Evolutionary conservation across 2,113 vertebrate genomes (phyloP).

Genomic region (Gavia stellata): DNA sequence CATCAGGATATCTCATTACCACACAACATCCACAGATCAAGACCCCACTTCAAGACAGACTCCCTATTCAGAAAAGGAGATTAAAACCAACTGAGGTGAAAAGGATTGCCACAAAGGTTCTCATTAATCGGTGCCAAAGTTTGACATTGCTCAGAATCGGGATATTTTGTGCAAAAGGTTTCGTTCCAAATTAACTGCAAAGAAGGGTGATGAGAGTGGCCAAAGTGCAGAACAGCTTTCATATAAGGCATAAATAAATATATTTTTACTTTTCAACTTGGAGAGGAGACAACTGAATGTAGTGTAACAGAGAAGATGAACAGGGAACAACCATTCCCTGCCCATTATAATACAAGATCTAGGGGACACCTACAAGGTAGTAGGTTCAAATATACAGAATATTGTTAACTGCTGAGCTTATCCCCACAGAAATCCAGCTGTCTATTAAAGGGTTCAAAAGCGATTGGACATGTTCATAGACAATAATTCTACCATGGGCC

Average conservation of each 20-base stretch:
- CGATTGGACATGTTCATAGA: neutral
- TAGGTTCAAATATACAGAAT: neutral
- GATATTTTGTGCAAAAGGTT: neutral
- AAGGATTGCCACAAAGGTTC: neutral
- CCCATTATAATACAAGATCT: neutral
- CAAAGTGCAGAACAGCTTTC: neutral
- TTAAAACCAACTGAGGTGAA: neutral
- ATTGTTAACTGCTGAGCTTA: slow-evolving; percentile 19
- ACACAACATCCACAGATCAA: neutral
- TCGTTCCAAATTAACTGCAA: neutral
- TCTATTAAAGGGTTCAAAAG: slow-evolving; percentile 6
- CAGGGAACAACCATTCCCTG: neutral
- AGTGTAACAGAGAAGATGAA: neutral
- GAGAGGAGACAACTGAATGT: neutral
- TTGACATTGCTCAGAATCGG: neutral
- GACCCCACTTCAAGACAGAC: neutral
- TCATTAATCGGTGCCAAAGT: neutral
- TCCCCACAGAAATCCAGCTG: neutral
- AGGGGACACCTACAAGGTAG: neutral
- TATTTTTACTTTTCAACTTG: neutral
- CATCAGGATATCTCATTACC: neutral
- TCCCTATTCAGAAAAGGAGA: neutral
- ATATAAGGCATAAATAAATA: neutral
- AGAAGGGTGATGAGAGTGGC: neutral
- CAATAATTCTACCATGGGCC: slow-evolving; percentile 2